Evolutionary conservation across 2,797 vertebrate genomes (phyloP).

Genomic region (Eleutherodactylus coqui): DNA sequence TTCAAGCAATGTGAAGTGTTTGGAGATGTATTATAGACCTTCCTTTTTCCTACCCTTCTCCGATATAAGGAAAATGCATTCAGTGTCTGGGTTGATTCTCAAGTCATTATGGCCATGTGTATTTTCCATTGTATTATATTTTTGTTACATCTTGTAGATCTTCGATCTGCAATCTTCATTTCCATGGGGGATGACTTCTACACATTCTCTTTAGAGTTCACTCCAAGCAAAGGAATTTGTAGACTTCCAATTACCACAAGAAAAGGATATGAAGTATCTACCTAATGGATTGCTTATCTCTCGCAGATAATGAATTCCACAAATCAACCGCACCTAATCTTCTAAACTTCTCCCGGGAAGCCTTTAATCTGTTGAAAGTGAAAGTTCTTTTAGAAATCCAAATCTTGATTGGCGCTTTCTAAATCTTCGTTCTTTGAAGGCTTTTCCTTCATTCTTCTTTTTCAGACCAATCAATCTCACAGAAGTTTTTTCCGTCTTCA

Average conservation of each 20-base stretch:
- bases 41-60: no score
- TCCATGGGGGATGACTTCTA: not conserved
- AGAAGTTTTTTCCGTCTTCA: no score
- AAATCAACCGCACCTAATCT: not conserved
- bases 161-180: not conserved
- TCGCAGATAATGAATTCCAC: not conserved
- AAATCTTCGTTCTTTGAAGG: not conserved
- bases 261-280: not conserved
- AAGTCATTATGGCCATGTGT: not conserved
- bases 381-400: conserved; percentile 6
- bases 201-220: not conserved
- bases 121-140: not conserved
- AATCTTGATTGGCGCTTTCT: not conserved
- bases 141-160: not conserved
- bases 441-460: not conserved
- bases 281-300: not conserved
- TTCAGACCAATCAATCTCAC: not conserved
- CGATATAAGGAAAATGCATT: no score
- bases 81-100: not conserved
- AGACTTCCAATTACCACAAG: not conserved
- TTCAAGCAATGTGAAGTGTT: not conserved
- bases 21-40: no score
- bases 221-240: not conserved
- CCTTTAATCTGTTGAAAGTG: conserved; percentile 19
- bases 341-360: not conserved